Evolutionary conservation across 2,113 vertebrate genomes (phyloP).

Genomic region (Corapipo altera): DNA sequence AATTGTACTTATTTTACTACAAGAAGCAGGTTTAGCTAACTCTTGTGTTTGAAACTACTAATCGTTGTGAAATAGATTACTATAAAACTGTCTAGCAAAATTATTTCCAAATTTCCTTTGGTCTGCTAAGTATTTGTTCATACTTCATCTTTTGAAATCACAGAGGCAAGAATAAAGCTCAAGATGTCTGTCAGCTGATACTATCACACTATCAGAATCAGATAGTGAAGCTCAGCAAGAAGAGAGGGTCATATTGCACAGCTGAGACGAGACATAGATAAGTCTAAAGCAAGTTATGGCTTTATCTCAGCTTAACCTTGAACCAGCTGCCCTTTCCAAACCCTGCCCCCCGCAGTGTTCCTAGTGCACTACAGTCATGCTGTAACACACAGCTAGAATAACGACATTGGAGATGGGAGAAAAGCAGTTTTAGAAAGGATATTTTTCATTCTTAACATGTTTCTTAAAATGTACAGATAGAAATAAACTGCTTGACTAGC

Average conservation of each 20-base stretch:
- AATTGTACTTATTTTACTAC: background rate
- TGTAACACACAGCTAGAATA: background rate
- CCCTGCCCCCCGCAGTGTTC: accelerated
- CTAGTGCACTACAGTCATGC: background rate
- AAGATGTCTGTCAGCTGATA: conserved; percentile 34
- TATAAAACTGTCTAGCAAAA: background rate
- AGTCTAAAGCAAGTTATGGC: conserved; percentile 19
- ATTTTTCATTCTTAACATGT: background rate
- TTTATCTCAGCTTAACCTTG: conserved; percentile 57
- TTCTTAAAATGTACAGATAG: conserved; percentile 7
- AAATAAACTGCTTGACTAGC: conserved; percentile 2
- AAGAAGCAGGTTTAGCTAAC: background rate
- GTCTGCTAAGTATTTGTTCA: background rate
- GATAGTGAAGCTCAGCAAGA: conserved; percentile 24
- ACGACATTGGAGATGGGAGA: background rate
- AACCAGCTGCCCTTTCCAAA: conserved; percentile 12
- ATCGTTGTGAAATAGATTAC: background rate
- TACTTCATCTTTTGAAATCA: conserved; percentile 7
- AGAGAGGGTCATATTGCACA: background rate
- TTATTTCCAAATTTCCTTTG: background rate
- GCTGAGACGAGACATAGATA: conserved; percentile 30
- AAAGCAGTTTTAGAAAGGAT: background rate
- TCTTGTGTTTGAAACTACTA: background rate
- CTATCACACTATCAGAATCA: conserved; percentile 19
- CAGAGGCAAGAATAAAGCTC: conserved; percentile 19